Evolutionary conservation across 2,888 invertebrate species (phyloP).

Genomic region (Synergus laeviventris): DNA sequence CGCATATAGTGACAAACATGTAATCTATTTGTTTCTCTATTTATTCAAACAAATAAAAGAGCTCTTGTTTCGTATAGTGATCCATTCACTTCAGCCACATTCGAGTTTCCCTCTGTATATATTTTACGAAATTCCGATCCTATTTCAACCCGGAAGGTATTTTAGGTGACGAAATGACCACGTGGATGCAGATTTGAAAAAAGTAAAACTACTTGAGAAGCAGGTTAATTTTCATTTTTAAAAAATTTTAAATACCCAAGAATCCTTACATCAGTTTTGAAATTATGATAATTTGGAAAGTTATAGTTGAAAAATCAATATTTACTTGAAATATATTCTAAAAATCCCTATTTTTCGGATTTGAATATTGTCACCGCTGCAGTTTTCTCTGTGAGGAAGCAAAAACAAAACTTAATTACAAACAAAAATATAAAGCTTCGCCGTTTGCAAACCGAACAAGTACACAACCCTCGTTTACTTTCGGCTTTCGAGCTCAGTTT

Average conservation of each 20-base stretch:
- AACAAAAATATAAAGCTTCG: neutral
- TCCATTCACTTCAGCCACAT: constrained; percentile 4
- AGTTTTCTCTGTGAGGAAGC: neutral
- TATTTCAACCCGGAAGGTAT: neutral
- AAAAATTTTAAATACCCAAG: too few species aligned
- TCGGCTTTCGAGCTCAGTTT: neutral
- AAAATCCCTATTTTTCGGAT: too few species aligned
- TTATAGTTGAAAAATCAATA: neutral
- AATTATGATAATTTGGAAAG: too few species aligned
- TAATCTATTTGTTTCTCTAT: constrained; percentile 29
- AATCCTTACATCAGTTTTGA: too few species aligned
- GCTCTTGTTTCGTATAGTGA: constrained; percentile 6
- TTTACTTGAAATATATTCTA: neutral
- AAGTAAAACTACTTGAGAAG: too few species aligned
- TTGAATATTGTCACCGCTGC: too few species aligned
- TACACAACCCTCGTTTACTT: neutral
- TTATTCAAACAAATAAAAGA: neutral
- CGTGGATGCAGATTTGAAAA: neutral
- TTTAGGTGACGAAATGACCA: neutral
- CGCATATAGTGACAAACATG: constrained; percentile 18
- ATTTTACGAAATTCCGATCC: constrained; percentile 1
- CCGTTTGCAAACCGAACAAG: neutral
- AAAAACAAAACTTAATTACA: neutral
- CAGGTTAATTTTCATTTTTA: too few species aligned
- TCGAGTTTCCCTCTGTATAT: neutral